Conservation (phyloP, 2,888 invertebrate genomes). For the Salpingus planirostris region DNA sequence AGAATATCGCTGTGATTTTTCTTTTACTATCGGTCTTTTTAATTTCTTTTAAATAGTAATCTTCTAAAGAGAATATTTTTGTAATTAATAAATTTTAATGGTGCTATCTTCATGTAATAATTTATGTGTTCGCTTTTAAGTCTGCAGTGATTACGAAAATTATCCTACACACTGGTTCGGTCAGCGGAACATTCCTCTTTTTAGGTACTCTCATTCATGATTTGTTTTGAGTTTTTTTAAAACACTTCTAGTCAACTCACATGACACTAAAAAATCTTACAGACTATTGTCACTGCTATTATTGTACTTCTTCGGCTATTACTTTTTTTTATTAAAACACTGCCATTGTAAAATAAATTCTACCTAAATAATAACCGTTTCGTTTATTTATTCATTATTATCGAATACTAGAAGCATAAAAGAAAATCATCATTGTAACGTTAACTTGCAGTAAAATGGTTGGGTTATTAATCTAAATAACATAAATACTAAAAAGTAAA, state of each 20-base stretch:
- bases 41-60: constrained; percentile 18
- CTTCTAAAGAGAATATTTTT: constrained; percentile 27
- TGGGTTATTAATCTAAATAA: no score
- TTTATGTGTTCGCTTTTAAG: constrained; percentile 24
- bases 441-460: no score
- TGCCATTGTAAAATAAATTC: constrained; percentile 39
- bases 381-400: constrained; percentile 1
- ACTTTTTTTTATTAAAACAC: constrained; percentile 29
- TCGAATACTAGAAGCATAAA: no score
- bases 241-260: constrained; percentile 29
- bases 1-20: constrained; percentile 20
- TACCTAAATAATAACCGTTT: constrained; percentile 9
- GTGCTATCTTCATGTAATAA: constrained; percentile 28
- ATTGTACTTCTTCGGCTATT: constrained; percentile 14
- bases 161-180: no score
- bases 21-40: constrained; percentile 4
- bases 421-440: no score
- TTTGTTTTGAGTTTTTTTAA: constrained; percentile 9
- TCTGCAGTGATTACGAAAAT: constrained; percentile 18
- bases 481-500: no score
- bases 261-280: constrained; percentile 8
- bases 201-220: no score
- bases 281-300: constrained; percentile 8
- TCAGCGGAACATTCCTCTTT: constrained; percentile 12
- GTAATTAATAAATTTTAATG: constrained; percentile 31